A percentile compares a stretch with the other conserved stretches of the same genome.
Conservation (phyloP, 2,113 vertebrate genomes). For the Sisor rabdophorus region DNA sequence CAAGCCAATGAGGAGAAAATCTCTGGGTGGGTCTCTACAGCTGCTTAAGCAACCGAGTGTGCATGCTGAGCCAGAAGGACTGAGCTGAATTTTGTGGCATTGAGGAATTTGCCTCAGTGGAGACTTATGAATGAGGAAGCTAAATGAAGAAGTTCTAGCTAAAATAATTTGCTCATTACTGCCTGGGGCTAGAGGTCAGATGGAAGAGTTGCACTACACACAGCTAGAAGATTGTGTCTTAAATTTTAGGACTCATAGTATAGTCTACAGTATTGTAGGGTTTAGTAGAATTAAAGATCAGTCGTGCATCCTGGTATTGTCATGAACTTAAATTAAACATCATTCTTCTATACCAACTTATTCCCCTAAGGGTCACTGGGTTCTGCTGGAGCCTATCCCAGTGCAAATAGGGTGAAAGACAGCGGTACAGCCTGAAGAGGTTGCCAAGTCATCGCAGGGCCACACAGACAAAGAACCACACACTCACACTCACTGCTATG, state of each 20-base stretch:
- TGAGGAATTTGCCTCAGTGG: constrained; percentile 28
- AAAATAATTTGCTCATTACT: constrained; percentile 39
- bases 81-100: constrained; percentile 37
- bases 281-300: background rate
- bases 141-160: constrained; percentile 27
- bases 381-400: too few species aligned
- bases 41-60: constrained; percentile 40
- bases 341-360: too few species aligned
- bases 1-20: constrained; percentile 30
- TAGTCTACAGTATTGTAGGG: background rate
- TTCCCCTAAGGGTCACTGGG: too few species aligned
- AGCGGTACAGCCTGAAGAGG: too few species aligned
- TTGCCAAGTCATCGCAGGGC: too few species aligned
- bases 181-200: constrained; percentile 34
- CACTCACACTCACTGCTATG: too few species aligned
- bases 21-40: constrained; percentile 43
- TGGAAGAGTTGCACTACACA: constrained; percentile 13
- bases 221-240: constrained; percentile 12
- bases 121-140: constrained; percentile 26
- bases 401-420: too few species aligned
- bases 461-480: too few species aligned
- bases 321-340: background rate
- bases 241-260: constrained; percentile 4
- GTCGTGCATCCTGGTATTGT: background rate
- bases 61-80: constrained; percentile 34